These are phyloP conservation scores for Sus cebifrons DNA, from an alignment of 2,797 vertebrate genomes.

Conservation along the genomic window DNA sequence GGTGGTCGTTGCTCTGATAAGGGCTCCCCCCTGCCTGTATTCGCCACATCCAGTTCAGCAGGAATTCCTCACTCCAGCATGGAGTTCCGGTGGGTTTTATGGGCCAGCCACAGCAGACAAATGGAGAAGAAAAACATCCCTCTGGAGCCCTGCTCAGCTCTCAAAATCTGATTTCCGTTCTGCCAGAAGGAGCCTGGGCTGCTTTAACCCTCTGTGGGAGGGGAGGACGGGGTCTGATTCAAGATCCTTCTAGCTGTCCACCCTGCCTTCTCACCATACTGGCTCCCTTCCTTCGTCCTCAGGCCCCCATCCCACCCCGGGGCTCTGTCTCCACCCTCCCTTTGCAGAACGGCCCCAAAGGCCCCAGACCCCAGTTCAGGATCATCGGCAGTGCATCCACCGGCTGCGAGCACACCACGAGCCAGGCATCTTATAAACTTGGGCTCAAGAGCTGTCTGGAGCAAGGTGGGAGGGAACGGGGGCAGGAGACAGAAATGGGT, in stretches of 20 bases:
- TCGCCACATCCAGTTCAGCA: constrained; percentile 52
- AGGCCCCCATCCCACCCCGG: not conserved
- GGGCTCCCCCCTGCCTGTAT: not conserved
- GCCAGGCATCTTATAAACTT: fast-evolving
- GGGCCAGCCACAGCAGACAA: constrained; percentile 85
- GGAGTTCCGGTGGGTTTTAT: constrained; percentile 83
- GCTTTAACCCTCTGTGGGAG: constrained; percentile 84
- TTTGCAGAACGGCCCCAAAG: not conserved
- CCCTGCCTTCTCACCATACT: not conserved
- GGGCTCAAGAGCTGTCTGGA: not conserved
- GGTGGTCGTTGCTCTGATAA: not conserved
- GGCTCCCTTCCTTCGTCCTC: not conserved
- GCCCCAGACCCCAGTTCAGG: not conserved
- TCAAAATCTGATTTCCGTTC: constrained; percentile 83
- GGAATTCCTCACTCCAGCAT: constrained; percentile 78
- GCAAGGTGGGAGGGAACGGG: not conserved
- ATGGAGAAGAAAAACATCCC: constrained; percentile 87
- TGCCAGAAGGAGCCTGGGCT: constrained; percentile 61
- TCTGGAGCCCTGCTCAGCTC: constrained; percentile 79
- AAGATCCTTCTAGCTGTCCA: not conserved
- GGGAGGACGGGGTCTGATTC: constrained; percentile 20
- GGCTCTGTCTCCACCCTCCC: not conserved
- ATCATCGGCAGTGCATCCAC: too few species aligned
- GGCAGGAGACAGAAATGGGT: not conserved
- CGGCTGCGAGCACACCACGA: not conserved